Percentiles rank a stretch among this genome's conserved stretches.
These are phyloP conservation scores for Sebastiscus albofasciatus DNA, from an alignment of 2,797 vertebrate species.

Conservation along the genomic window DNA sequence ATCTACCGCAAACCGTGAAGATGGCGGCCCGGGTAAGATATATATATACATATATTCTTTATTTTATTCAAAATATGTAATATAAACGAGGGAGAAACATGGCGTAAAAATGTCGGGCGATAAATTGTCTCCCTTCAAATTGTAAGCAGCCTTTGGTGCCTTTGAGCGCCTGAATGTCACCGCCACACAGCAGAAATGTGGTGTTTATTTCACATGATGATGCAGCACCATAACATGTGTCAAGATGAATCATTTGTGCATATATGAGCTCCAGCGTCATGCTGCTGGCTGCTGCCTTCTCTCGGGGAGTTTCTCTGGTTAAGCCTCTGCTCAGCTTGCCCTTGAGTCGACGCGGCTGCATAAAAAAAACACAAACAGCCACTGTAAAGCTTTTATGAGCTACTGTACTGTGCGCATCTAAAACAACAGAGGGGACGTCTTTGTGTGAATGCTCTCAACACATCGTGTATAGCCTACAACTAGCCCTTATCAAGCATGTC, in stretches of 20 bases:
- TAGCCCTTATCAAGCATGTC: neutral
- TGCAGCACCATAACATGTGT: neutral
- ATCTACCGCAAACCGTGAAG: conserved; percentile 64
- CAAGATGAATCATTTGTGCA: neutral
- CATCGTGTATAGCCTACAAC: neutral
- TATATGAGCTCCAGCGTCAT: neutral
- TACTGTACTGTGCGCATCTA: neutral
- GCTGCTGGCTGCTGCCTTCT: neutral
- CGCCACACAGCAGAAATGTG: neutral
- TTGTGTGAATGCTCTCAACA: neutral
- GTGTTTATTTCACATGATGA: neutral
- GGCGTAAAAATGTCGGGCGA: conserved; percentile 52
- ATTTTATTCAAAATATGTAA: neutral
- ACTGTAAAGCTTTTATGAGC: neutral
- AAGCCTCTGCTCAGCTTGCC: conserved; percentile 60
- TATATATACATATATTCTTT: neutral
- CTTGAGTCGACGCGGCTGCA: conserved; percentile 62
- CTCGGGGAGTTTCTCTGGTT: neutral
- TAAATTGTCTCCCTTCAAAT: neutral
- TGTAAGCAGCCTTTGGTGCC: neutral
- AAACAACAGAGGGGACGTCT: neutral
- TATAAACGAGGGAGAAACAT: neutral
- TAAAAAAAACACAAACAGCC: conserved; percentile 4
- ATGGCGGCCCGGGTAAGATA: conserved; percentile 85
- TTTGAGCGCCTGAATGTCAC: conserved; percentile 57